phyloP scores from a whole-genome alignment of 2,888 invertebrate species.

The Aethes cnicana region DNA sequence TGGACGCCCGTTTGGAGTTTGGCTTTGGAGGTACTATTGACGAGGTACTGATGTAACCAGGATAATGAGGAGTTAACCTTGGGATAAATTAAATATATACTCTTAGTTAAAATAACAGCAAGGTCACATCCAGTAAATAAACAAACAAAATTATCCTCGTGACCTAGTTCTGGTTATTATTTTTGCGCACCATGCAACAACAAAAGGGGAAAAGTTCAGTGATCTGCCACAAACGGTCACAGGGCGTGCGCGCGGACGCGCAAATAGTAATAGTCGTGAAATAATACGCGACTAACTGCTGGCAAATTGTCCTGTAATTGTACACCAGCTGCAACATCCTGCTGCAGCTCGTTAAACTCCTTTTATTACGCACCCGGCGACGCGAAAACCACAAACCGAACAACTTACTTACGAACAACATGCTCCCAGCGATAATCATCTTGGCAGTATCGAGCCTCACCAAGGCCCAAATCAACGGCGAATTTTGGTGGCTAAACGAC shows the following conservation, averaged over 20 bases:
- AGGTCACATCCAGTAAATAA: neutral
- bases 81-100: neutral
- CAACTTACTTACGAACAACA: constrained; percentile 11
- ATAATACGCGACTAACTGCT: constrained; percentile 52
- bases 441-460: constrained; percentile 44
- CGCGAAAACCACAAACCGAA: constrained; percentile 35
- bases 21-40: no score
- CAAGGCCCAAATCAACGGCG: constrained; percentile 60
- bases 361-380: constrained; percentile 32
- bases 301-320: constrained; percentile 55
- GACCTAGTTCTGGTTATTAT: constrained; percentile 22
- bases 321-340: constrained; percentile 65
- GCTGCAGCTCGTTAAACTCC: constrained; percentile 40
- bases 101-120: neutral
- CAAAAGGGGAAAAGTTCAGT: constrained; percentile 45
- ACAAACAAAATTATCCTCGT: constrained; percentile 9
- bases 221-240: constrained; percentile 48
- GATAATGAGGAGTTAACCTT: neutral
- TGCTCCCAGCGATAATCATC: constrained; percentile 46
- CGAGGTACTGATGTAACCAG: no score
- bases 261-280: constrained; percentile 58
- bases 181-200: constrained; percentile 39
- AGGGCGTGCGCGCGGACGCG: constrained; percentile 49
- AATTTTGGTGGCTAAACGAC: constrained; percentile 72
- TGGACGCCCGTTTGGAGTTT: no score